Evolutionary conservation across 1,140 invertebrate species (phyloP).

Genomic region (Drosophila equinoxialis): DNA sequence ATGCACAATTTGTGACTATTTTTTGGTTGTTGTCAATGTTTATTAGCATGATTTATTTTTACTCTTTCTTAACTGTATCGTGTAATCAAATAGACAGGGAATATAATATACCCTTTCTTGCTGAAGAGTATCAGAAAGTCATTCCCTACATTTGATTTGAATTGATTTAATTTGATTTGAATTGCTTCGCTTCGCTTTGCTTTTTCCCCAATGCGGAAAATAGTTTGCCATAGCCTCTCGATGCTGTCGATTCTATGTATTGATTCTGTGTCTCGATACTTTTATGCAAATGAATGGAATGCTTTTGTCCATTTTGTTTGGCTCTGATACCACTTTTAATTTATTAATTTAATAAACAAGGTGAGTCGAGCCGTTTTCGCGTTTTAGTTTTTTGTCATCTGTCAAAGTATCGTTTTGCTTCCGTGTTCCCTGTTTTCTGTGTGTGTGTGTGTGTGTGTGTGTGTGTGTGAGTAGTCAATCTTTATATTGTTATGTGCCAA

Average conservation of each 20-base stretch:
- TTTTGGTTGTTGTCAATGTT: not conserved
- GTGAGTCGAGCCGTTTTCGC: constrained; percentile 26
- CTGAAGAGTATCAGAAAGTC: not conserved
- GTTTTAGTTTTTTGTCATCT: constrained; percentile 6
- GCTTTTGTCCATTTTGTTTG: constrained; percentile 7
- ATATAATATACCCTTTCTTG: not conserved
- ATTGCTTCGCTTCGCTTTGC: constrained; percentile 2
- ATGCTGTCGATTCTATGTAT: constrained; percentile 6
- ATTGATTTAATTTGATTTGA: constrained; percentile 12
- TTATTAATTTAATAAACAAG: constrained; percentile 43
- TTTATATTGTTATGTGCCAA: constrained; percentile 16
- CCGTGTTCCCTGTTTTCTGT: not conserved
- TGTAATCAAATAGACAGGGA: not conserved
- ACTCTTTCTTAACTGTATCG: not conserved
- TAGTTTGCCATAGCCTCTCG: constrained; percentile 15
- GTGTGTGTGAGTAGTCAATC: not conserved
- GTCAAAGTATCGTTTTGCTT: constrained; percentile 12
- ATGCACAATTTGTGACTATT: constrained; percentile 21
- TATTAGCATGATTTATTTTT: not conserved
- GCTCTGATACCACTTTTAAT: constrained; percentile 13
- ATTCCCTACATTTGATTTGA: not conserved
- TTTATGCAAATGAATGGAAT: not conserved
- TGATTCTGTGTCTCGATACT: constrained; percentile 14
- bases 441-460: not conserved
- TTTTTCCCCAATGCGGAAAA: constrained; percentile 42